A percentile compares a stretch with the other conserved stretches of the same genome.
Evolutionary conservation across 2,797 vertebrate species (phyloP).

Genomic region (Propithecus perrieri): DNA sequence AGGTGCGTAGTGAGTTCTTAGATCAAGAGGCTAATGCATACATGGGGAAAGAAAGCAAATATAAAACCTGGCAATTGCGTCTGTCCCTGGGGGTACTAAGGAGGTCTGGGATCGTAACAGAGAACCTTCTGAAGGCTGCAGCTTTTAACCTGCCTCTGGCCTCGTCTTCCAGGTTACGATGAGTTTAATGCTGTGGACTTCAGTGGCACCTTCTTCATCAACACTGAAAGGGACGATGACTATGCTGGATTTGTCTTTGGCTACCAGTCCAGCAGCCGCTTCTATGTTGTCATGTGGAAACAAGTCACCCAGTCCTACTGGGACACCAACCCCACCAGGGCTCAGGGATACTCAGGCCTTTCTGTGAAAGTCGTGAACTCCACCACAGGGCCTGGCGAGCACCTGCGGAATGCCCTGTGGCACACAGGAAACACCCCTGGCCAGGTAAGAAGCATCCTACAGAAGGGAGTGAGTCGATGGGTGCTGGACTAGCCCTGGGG

Average conservation of each 20-base stretch:
- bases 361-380: constrained; percentile 99
- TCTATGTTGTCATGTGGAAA: constrained; percentile 99
- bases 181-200: constrained; percentile 99
- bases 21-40: neutral
- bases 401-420: constrained; percentile 98
- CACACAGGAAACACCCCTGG: constrained; percentile 97
- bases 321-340: constrained; percentile 95
- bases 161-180: constrained; percentile 90
- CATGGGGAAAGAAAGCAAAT: neutral
- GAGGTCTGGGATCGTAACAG: neutral
- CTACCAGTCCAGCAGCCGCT: constrained; percentile 98
- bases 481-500: neutral
- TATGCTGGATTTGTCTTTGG: constrained; percentile 99
- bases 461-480: neutral
- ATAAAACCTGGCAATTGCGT: neutral
- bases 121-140: neutral
- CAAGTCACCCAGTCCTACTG: constrained; percentile 99
- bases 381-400: constrained; percentile 97
- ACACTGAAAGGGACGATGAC: constrained; percentile 98
- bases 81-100: neutral
- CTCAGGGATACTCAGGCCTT: constrained; percentile 97
- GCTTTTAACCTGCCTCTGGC: constrained; percentile 37
- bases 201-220: constrained; percentile 99
- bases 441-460: constrained; percentile 87
- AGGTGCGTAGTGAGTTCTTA: constrained; percentile 86